phyloP scores from a whole-genome alignment of 2,888 invertebrate species.

The Melinopterus prodromus region DNA sequence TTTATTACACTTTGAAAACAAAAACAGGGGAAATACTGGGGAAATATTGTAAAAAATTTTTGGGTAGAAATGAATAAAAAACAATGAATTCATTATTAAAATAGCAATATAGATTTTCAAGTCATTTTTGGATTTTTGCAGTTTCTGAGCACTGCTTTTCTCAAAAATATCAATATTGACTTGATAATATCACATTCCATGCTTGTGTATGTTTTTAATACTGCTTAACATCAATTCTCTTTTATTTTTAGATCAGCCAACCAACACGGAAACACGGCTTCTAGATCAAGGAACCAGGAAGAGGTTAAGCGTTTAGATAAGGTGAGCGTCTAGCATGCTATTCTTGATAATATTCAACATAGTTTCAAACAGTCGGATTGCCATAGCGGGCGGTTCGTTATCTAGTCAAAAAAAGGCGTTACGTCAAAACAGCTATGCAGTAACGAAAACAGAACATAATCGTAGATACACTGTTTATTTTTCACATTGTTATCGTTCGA shows the following conservation, averaged over 20 bases:
- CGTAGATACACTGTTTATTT: background rate
- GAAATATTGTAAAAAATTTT: too few relatives aligned
- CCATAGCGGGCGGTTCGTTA: background rate
- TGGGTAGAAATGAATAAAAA: too few relatives aligned
- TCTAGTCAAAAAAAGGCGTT: background rate
- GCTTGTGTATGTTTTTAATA: too few relatives aligned
- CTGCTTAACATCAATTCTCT: background rate
- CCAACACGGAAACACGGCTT: background rate
- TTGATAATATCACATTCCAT: too few relatives aligned
- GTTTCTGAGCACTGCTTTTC: too few relatives aligned
- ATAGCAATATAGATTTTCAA: too few relatives aligned
- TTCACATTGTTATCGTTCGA: background rate
- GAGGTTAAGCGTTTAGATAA: background rate
- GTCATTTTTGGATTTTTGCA: too few relatives aligned
- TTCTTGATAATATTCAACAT: background rate
- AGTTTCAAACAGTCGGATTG: background rate
- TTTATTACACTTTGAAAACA: too few relatives aligned
- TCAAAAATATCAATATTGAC: too few relatives aligned
- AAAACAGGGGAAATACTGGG: too few relatives aligned
- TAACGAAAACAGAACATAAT: background rate
- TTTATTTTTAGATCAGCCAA: background rate
- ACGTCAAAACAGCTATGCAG: background rate
- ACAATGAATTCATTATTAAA: too few relatives aligned
- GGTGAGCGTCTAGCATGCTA: background rate
- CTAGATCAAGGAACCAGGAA: background rate